phyloP scores from a whole-genome alignment of 2,888 invertebrate species.

The Ornithoptera priamus region DNA sequence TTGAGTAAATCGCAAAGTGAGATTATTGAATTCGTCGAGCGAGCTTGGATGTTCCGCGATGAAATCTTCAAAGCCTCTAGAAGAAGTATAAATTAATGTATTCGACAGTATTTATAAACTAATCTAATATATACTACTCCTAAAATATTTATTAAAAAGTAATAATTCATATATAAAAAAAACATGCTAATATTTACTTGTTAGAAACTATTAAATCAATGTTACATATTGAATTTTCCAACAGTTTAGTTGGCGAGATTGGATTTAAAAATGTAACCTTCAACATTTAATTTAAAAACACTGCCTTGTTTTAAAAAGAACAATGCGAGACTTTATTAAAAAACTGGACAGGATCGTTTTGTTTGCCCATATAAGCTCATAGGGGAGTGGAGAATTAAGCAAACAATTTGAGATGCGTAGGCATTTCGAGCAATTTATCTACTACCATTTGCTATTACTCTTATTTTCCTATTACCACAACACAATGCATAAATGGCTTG shows the following conservation, averaged over 20 bases:
- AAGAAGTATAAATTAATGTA: neutral
- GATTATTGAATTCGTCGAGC: neutral
- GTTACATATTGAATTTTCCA: neutral
- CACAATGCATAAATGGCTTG: neutral
- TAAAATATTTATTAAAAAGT: neutral
- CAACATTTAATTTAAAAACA: neutral
- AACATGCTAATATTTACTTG: neutral
- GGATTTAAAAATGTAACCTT: neutral
- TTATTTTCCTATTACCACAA: neutral
- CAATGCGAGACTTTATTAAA: neutral
- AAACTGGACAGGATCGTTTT: neutral
- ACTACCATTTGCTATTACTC: conserved; percentile 3
- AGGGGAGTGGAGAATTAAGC: conserved; percentile 17
- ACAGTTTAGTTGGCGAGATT: neutral
- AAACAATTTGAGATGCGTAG: conserved; percentile 15
- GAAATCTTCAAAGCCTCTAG: neutral
- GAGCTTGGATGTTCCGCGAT: neutral
- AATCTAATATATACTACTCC: neutral
- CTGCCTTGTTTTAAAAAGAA: neutral
- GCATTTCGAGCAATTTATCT: conserved; percentile 20
- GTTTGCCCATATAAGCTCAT: neutral
- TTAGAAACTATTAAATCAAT: neutral
- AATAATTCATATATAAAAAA: neutral
- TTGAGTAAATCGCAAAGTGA: neutral
- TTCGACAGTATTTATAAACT: neutral